Evolutionary conservation across 1,140 invertebrate genomes (phyloP).

Genomic region (Amyelois transitella): DNA sequence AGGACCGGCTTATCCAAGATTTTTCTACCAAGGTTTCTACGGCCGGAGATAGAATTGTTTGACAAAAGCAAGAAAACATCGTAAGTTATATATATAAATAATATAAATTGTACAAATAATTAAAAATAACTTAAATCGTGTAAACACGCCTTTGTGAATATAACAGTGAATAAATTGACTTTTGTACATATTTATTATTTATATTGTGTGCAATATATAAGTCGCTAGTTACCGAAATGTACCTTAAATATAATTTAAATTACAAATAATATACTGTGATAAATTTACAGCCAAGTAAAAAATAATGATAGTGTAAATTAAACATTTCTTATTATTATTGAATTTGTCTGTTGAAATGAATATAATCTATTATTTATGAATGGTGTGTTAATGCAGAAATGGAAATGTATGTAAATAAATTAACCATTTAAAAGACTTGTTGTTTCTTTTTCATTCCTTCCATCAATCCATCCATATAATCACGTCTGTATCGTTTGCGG

Average conservation of each 20-base stretch:
- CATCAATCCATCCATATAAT: too few species aligned
- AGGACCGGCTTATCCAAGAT: slow-evolving; percentile 45
- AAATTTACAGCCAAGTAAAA: slow-evolving; percentile 16
- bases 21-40: slow-evolving; percentile 50
- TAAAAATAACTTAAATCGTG: slow-evolving; percentile 2
- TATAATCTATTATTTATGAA: background rate
- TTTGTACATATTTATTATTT: slow-evolving; percentile 2
- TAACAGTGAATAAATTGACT: background rate
- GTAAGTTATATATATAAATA: background rate
- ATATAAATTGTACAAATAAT: slow-evolving; percentile 9
- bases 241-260: slow-evolving; percentile 3
- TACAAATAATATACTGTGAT: slow-evolving; percentile 7
- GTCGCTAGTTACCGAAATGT: background rate
- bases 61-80: background rate
- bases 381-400: slow-evolving; percentile 1
- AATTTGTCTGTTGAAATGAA: slow-evolving; percentile 2
- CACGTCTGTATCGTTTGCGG: too few species aligned
- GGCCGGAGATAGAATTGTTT: slow-evolving; percentile 38
- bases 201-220: slow-evolving; percentile 4
- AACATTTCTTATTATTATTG: background rate
- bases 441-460: too few species aligned
- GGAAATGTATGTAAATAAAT: slow-evolving; percentile 2
- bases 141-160: slow-evolving; percentile 1
- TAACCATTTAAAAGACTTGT: background rate
- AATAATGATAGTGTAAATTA: slow-evolving; percentile 2